Evolutionary conservation across 2,888 invertebrate genomes (phyloP), one percentile per base, ranked within the genome.

Genomic region (Plagodis pulveraria): DNA sequence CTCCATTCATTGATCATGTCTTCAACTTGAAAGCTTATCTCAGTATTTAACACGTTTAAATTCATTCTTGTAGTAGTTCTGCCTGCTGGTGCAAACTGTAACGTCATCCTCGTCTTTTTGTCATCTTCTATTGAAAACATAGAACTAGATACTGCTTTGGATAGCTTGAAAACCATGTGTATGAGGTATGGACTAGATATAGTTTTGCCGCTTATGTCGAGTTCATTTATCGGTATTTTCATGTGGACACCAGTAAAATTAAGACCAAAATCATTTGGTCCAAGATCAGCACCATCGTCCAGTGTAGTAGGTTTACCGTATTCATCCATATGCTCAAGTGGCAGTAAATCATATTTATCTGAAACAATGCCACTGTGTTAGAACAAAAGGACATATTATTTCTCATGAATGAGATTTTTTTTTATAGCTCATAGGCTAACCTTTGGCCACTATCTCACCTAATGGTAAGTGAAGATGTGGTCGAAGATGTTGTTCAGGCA

Each of bases 101-200:
- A 5, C 41, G 52, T 49, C 45, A 52, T 45, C 6, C n/a, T 45
- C 6, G 46, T 72, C 1, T 59, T 53, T 0, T 51, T 51, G 0
- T 63, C 50, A 59, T 81, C 69, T 33, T 71, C 69, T 55, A 90
- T 77, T 0, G 82, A 77, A 65, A 91, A 89, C 6, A 89, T 47
- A 50, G 81, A 51, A 5, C 12, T 53, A 0, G 36, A n/a, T 1
- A n/a, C 43, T 38, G 38, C 6, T 43, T 50, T 59, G 10, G 36
- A 10, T 22, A 83, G 58, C 62, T 78, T 83, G 38, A 86, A 80
- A 40, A 67, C 66, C 0, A 81, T 64, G n/a, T 74, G 73, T 47
- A 90, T 66, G n/a, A 83, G 68, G 40, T 82, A 84, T 5, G 85
- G 85, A 44, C 67, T 68, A 5, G 69, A 53, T 9, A 88, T 41